A percentile compares a stretch with the other conserved stretches of the same genome.
Evolutionary conservation across 2,888 invertebrate genomes (phyloP).

Genomic region (Melitaea athalia): DNA sequence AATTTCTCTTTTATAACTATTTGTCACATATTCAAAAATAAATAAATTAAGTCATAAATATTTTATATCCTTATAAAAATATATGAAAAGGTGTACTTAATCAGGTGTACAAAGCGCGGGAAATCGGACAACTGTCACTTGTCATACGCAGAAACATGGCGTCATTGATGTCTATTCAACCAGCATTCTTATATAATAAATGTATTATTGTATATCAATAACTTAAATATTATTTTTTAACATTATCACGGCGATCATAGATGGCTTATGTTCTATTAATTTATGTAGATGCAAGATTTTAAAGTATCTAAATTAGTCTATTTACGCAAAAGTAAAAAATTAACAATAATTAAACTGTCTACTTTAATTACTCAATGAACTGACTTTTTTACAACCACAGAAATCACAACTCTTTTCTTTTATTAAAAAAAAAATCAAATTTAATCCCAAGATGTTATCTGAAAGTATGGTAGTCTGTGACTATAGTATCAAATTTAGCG

Average conservation of each 20-base stretch:
- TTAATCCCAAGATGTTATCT: too few relatives aligned
- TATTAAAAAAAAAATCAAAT: too few relatives aligned
- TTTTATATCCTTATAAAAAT: constrained; percentile 31
- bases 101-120: constrained; percentile 51
- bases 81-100: constrained; percentile 37
- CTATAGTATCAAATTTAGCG: too few relatives aligned
- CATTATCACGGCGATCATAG: not conserved
- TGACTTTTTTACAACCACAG: too few relatives aligned
- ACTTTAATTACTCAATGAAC: too few relatives aligned
- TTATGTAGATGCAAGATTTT: too few relatives aligned
- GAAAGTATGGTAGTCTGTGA: too few relatives aligned
- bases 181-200: constrained; percentile 15
- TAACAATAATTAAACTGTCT: too few relatives aligned
- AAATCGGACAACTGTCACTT: constrained; percentile 66
- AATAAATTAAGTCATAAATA: constrained; percentile 27
- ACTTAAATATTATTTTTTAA: not conserved
- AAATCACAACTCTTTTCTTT: too few relatives aligned
- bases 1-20: not conserved
- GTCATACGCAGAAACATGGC: constrained; percentile 51
- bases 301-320: too few relatives aligned
- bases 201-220: not conserved
- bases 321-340: too few relatives aligned
- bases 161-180: constrained; percentile 35
- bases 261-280: too few relatives aligned
- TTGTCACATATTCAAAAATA: constrained; percentile 17